Evolutionary conservation across 1,140 invertebrate species (phyloP), one percentile per base, ranked within the genome.

Genomic region (Teleogryllus occipitalis): DNA sequence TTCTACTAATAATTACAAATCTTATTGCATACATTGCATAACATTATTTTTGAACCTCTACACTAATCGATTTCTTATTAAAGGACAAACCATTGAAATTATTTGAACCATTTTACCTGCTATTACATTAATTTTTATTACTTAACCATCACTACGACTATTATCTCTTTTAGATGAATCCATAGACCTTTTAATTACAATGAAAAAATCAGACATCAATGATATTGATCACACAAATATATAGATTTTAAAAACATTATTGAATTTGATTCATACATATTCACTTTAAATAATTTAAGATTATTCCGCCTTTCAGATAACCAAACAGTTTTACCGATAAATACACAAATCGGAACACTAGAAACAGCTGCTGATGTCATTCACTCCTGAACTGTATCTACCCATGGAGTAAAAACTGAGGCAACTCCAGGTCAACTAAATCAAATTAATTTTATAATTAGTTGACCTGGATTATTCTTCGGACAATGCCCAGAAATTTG

Each of bases 401-500:
- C 86, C 0, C 83, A 91, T 85, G 90, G 89, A 18, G 85, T 92
- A 72, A 93, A 93, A 87, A 85, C 89, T 81, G 91, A 93, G 87
- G 90, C 90, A 54, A 87, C 89, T 8, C 91, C 91, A 27, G 91
- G 91, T 0, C 90, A 91, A 72, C 83, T 93, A 85, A 93, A 93
- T 86, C 89, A 92, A 90, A 84, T 88, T 78, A 87, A 82, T 80
- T 87, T 91, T 84, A 85, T 84, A 82, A 84, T 88, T 84, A 89
- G 88, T 81, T 87, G 88, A 74, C 83, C 88, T 54, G 91, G 91
- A 75, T 81, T 91, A 83, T 91, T 88, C 85, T 92, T 85, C 87
- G 92, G 92, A 0, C 92, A 94, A 89, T 94, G 92, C 85, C 93
- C 92, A 83, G 93, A 94, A 89, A 93, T 94, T 89, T 94, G 92